Evolutionary conservation across 2,797 vertebrate genomes (phyloP).

Genomic region (Ptychadena robeensis): DNA sequence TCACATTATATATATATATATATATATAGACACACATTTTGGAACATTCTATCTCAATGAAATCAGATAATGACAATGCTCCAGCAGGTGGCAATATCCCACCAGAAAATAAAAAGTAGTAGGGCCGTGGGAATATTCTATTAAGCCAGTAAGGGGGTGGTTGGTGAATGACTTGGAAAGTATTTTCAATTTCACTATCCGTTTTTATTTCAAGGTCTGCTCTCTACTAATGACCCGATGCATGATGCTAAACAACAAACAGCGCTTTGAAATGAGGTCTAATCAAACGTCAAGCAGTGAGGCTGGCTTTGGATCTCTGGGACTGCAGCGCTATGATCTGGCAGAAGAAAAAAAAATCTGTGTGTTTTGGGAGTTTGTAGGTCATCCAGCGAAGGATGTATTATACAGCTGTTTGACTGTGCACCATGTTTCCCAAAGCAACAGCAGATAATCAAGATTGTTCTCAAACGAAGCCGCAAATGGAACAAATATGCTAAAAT

Average conservation of each 20-base stretch:
- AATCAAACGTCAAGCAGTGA: conserved; percentile 16
- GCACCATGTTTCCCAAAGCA: conserved; percentile 11
- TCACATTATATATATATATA: no score
- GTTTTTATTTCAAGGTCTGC: conserved; percentile 71
- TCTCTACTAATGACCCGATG: conserved; percentile 69
- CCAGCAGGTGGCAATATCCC: conserved; percentile 80
- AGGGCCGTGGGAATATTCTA: conserved; percentile 60
- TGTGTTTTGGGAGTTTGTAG: not conserved
- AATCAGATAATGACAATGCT: conserved; percentile 9
- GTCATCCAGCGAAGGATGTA: conserved; percentile 9
- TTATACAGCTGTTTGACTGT: conserved; percentile 26
- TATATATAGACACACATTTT: no score
- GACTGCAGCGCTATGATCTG: conserved; percentile 47
- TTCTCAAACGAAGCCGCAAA: not conserved
- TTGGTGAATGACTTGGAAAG: conserved; percentile 73
- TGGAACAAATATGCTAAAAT: not conserved
- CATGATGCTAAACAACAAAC: conserved; percentile 60
- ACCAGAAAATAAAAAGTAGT: conserved; percentile 61
- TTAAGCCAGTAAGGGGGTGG: conserved; percentile 68
- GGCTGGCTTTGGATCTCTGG: not conserved
- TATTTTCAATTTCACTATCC: conserved; percentile 64
- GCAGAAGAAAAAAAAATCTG: conserved; percentile 24
- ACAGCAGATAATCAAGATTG: not conserved
- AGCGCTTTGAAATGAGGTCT: conserved; percentile 32
- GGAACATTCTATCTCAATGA: no score